Conservation (phyloP, 2,113 vertebrate genomes). For the Mus musculus region DNA sequence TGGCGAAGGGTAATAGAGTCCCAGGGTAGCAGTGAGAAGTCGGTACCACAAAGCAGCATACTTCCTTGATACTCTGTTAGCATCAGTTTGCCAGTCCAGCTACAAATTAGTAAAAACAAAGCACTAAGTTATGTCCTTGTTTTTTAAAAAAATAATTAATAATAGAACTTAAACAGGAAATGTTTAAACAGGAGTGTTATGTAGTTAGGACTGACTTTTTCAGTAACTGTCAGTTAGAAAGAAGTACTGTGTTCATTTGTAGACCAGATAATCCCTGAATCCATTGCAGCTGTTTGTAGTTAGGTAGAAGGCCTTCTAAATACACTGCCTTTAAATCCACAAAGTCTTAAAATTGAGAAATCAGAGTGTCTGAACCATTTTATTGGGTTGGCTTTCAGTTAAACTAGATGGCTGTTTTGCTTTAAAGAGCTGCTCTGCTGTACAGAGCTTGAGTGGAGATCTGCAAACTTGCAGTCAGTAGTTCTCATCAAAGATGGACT, state of each 20-base stretch:
- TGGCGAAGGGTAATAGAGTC: not conserved
- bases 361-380: not conserved
- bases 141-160: constrained; percentile 5
- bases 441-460: not conserved
- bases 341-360: not conserved
- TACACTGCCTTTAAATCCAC: constrained; percentile 22
- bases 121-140: not conserved
- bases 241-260: not conserved
- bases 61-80: not conserved
- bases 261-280: not conserved
- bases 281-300: not conserved
- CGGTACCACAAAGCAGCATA: not conserved
- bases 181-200: constrained; percentile 13
- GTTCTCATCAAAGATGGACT: constrained; percentile 14
- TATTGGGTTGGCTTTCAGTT: constrained; percentile 32
- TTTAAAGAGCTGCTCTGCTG: constrained; percentile 37
- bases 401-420: constrained; percentile 12
- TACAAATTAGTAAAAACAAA: constrained; percentile 29
- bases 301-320: not conserved
- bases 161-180: constrained; percentile 26
- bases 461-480: not conserved
- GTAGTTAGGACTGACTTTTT: not conserved
- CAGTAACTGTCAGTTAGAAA: not conserved
- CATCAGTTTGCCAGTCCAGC: not conserved
- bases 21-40: not conserved